These are phyloP conservation scores for Agrilus cyanescens DNA, from an alignment of 2,888 invertebrate genomes.

Conservation along the genomic window DNA sequence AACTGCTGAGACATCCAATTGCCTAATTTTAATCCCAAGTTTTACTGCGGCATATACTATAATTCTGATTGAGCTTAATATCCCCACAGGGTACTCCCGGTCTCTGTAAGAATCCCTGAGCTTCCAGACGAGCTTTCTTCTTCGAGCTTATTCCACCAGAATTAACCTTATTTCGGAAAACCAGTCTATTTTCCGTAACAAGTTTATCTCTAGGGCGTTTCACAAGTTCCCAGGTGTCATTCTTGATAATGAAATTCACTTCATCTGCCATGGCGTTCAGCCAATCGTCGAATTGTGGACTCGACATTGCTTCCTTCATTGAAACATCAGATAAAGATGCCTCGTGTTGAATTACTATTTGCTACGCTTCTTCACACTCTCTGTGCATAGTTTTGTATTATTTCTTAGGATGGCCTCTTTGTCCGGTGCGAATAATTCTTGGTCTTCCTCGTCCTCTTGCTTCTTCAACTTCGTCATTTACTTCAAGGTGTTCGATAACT, in stretches of 20 bases:
- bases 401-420: slow-evolving; percentile 6
- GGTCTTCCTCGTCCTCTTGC: too few relatives aligned
- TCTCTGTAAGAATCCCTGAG: slow-evolving; percentile 19
- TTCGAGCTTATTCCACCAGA: slow-evolving; percentile 14
- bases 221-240: slow-evolving; percentile 17
- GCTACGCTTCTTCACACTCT: too few relatives aligned
- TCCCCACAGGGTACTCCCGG: slow-evolving; percentile 19
- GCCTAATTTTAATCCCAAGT: slow-evolving; percentile 10
- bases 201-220: slow-evolving; percentile 12
- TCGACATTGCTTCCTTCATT: slow-evolving; percentile 8
- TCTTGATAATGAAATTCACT: slow-evolving; percentile 13
- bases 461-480: too few relatives aligned
- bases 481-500: too few relatives aligned
- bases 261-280: slow-evolving; percentile 13
- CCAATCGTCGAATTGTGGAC: slow-evolving; percentile 13
- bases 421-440: too few relatives aligned
- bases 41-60: slow-evolving; percentile 16
- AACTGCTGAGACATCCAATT: slow-evolving; percentile 14
- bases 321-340: slow-evolving; percentile 7
- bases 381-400: too few relatives aligned
- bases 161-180: slow-evolving; percentile 16
- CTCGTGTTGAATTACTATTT: too few relatives aligned
- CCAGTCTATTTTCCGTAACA: slow-evolving; percentile 14
- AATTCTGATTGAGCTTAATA: slow-evolving; percentile 17
- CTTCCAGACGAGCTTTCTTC: slow-evolving; percentile 20